Conservation (phyloP, 2,888 invertebrate species). For the Leucophenga montana region DNA sequence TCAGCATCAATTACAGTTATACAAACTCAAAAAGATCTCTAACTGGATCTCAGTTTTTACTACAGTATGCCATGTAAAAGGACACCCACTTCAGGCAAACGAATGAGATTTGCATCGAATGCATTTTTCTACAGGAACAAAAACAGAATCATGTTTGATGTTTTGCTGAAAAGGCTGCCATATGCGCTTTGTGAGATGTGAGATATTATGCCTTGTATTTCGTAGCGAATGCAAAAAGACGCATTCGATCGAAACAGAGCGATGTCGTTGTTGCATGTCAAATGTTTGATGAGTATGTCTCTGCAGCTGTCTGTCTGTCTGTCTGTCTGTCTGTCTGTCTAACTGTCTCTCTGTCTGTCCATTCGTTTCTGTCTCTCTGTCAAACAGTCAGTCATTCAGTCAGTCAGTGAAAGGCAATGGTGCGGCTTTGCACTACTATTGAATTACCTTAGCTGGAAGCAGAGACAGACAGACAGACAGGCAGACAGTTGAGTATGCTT, state of each 20-base stretch:
- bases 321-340: conserved; percentile 34
- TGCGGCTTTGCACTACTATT: conserved; percentile 55
- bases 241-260: conserved; percentile 36
- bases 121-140: conserved; percentile 48
- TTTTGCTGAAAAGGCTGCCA: conserved; percentile 55
- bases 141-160: conserved; percentile 16
- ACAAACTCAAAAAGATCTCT: conserved; percentile 54
- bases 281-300: conserved; percentile 57
- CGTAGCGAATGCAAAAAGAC: conserved; percentile 67
- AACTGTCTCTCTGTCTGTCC: conserved; percentile 52
- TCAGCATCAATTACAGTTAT: conserved; percentile 69
- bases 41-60: conserved; percentile 35
- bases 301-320: conserved; percentile 56
- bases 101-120: conserved; percentile 59
- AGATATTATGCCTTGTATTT: conserved; percentile 65
- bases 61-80: conserved; percentile 20
- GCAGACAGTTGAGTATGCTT: conserved; percentile 4
- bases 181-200: conserved; percentile 54
- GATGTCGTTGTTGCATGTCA: conserved; percentile 54
- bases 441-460: conserved; percentile 54
- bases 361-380: background rate
- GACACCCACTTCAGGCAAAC: conserved; percentile 41
- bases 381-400: background rate
- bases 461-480: background rate
- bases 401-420: conserved; percentile 13